These are phyloP conservation scores for Chondrosia reniformis DNA, from an alignment of 37 sponge, comb jelly and placozoan species.

Conservation along the genomic window DNA sequence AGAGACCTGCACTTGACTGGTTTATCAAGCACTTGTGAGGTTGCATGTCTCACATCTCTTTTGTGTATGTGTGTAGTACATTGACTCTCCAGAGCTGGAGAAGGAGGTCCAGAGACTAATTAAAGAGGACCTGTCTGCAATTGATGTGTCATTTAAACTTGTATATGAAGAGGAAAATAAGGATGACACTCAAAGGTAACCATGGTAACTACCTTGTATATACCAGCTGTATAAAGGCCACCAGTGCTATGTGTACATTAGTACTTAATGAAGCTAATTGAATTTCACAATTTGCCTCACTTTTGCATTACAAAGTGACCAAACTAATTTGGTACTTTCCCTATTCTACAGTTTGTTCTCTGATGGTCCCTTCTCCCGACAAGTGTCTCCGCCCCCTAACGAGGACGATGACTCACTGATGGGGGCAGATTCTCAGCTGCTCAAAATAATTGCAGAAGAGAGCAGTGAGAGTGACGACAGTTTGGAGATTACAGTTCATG, in stretches of 20 bases:
- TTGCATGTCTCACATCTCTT: neutral
- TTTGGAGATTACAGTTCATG: neutral
- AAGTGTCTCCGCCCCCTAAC: neutral
- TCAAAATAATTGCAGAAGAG: constrained; percentile 1
- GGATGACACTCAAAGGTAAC: neutral
- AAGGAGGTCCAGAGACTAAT: constrained; percentile 89
- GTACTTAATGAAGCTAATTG: neutral
- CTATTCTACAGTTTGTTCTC: neutral
- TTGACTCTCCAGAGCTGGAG: constrained; percentile 94
- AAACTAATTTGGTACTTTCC: too few relatives aligned
- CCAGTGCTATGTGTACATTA: neutral
- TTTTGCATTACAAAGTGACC: too few relatives aligned
- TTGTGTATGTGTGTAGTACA: constrained; percentile 27
- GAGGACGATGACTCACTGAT: neutral
- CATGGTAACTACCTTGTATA: neutral
- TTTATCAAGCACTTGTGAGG: too few relatives aligned
- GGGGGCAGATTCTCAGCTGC: neutral
- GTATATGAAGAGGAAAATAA: constrained; percentile 38
- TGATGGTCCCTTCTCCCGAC: neutral
- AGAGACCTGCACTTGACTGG: too few relatives aligned
- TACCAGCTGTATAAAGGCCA: neutral
- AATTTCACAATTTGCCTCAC: too few relatives aligned
- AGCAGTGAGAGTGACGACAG: constrained; percentile 7
- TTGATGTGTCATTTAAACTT: constrained; percentile 66
- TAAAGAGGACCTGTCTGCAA: constrained; percentile 83